Evolutionary conservation across 2,797 vertebrate species (phyloP).

Genomic region (Tauraco hartlaubi): DNA sequence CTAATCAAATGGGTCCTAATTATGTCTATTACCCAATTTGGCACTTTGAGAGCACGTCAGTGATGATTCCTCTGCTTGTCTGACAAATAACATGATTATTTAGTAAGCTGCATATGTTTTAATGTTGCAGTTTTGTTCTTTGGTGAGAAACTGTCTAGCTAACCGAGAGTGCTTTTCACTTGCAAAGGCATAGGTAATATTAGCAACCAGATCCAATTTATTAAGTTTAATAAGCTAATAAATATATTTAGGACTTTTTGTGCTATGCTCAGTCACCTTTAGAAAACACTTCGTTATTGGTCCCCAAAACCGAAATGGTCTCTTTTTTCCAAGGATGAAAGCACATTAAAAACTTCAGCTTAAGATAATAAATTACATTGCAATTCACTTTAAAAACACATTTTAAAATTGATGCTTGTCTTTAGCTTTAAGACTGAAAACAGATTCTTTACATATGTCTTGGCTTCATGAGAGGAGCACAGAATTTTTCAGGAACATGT

Average conservation of each 20-base stretch:
- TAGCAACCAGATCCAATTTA: slow-evolving; percentile 38
- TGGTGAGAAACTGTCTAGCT: neutral
- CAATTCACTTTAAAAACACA: slow-evolving; percentile 10
- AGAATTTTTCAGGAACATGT: neutral
- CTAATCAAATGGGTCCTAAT: slow-evolving; percentile 58
- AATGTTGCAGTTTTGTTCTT: neutral
- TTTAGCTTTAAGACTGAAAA: neutral
- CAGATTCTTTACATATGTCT: neutral
- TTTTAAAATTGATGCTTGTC: neutral
- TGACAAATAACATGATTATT: slow-evolving; percentile 46
- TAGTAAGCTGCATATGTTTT: slow-evolving; percentile 3
- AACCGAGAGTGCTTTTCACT: slow-evolving; percentile 11
- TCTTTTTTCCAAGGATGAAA: slow-evolving; percentile 14
- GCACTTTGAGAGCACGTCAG: slow-evolving; percentile 36
- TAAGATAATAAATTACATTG: neutral
- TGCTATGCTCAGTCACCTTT: slow-evolving; percentile 37
- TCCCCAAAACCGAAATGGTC: neutral
- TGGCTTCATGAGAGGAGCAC: neutral
- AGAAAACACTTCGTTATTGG: slow-evolving; percentile 53
- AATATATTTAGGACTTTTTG: slow-evolving; percentile 27
- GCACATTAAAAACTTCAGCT: neutral
- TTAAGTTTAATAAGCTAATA: slow-evolving; percentile 46
- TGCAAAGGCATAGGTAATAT: slow-evolving; percentile 13
- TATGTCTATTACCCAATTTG: slow-evolving; percentile 52
- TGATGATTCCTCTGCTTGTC: slow-evolving; percentile 36